These are phyloP conservation scores for Acanthopleura granulata DNA, from an alignment of 2,888 invertebrate species.

Conservation along the genomic window DNA sequence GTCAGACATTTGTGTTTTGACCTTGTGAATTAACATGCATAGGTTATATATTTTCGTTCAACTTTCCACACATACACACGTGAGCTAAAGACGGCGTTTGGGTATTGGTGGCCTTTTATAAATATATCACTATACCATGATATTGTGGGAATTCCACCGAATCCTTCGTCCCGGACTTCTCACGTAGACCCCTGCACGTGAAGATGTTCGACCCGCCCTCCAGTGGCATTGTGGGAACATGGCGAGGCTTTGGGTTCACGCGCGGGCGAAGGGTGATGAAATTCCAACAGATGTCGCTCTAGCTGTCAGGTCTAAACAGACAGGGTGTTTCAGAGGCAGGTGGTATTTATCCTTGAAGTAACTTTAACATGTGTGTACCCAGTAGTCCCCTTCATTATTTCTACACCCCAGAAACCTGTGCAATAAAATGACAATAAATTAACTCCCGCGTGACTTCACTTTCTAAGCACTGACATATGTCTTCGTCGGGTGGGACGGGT, in stretches of 20 bases:
- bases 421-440: conserved; percentile 8
- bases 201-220: background rate
- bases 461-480: background rate
- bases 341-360: conserved; percentile 7
- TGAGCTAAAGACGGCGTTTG: background rate
- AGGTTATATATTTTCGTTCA: background rate
- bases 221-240: conserved; percentile 4
- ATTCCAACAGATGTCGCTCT: background rate
- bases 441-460: background rate
- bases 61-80: too few species aligned
- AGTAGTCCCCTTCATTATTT: background rate
- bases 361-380: background rate
- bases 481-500: background rate
- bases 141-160: background rate
- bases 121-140: background rate
- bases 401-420: background rate
- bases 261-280: background rate
- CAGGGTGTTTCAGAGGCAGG: background rate
- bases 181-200: conserved; percentile 1
- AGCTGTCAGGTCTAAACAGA: background rate
- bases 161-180: background rate
- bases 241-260: conserved; percentile 1
- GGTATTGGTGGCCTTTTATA: background rate
- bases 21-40: background rate
- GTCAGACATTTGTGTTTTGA: background rate